Evolutionary conservation across 2,113 vertebrate species (phyloP).

Genomic region (Myrmecobius fasciatus): DNA sequence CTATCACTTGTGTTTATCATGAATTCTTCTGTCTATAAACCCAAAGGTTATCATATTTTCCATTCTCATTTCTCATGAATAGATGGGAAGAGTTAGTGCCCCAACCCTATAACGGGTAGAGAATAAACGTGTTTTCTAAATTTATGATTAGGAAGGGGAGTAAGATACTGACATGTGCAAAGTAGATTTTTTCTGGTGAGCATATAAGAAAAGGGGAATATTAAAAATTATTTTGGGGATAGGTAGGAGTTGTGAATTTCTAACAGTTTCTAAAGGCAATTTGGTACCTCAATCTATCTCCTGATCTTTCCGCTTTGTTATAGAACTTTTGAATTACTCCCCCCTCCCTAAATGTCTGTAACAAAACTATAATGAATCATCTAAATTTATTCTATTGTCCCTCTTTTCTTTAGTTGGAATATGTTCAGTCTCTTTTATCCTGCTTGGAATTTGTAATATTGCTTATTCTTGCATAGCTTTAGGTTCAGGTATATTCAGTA

Average conservation of each 20-base stretch:
- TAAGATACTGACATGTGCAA: neutral
- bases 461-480: neutral
- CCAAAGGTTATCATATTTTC: neutral
- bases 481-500: neutral
- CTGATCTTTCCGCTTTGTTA: neutral
- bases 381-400: neutral
- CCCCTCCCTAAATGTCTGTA: neutral
- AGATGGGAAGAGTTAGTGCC: neutral
- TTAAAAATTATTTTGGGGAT: neutral
- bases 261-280: neutral
- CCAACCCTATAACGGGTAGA: neutral
- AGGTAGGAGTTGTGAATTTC: neutral
- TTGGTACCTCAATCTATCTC: neutral
- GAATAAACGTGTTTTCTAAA: neutral
- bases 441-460: neutral
- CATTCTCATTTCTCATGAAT: neutral
- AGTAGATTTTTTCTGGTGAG: neutral
- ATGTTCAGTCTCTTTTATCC: neutral
- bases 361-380: neutral
- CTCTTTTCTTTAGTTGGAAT: neutral
- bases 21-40: neutral
- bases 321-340: neutral
- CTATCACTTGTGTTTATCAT: neutral
- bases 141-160: neutral
- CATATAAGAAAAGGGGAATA: neutral